Evolutionary conservation across 2,113 vertebrate species (phyloP), one percentile per base, ranked within the genome.

Genomic region (Tragelaphus buxtoni): DNA sequence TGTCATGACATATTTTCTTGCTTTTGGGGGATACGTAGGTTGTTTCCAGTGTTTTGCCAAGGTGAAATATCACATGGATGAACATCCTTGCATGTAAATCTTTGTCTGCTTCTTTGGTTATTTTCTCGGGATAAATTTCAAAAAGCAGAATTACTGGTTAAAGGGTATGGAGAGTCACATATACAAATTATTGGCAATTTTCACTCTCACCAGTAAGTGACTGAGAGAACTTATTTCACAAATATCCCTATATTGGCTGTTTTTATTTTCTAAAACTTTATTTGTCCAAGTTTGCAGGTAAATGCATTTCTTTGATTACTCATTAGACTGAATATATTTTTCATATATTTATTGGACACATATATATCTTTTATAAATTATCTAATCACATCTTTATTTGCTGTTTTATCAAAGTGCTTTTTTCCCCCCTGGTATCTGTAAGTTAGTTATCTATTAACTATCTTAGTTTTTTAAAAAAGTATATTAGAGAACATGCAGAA

Each of bases 61-160:
- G 45, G 42, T 87, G 39, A 39, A 77, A 83, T 63, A 72, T 72
- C 49, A 95, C 39, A 7, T 81, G 24, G 28, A 47, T 79, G 51
- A 86, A 61, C 4, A 80, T 39, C 8, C 9, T 69, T 79, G 30
- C 55, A 42, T 79, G 51, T 56, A 97, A 60, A 94, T 69, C 11
- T 87, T 91, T 61, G 14, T 88, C 11, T 76, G 49, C 56, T 65
- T 91, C 72, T 58, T 95, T 96, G 77, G 35, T 91, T 85, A 91
- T 88, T 96, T 95, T 93, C 35, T 47, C 80, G 39, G n/a, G 17
- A 51, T 88, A 88, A 51, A 85, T 80, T 94, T 94, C 14, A 39
- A 84, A 82, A 87, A 72, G n/a, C 22, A 93, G 24, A 93, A 81
- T 58, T 65, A 20, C 8, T 83, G 22, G 22, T 65, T 42, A 77